Base-by-base conservation (phyloP, 2,797 vertebrate genomes). In the Ibycter americanus region DNA sequence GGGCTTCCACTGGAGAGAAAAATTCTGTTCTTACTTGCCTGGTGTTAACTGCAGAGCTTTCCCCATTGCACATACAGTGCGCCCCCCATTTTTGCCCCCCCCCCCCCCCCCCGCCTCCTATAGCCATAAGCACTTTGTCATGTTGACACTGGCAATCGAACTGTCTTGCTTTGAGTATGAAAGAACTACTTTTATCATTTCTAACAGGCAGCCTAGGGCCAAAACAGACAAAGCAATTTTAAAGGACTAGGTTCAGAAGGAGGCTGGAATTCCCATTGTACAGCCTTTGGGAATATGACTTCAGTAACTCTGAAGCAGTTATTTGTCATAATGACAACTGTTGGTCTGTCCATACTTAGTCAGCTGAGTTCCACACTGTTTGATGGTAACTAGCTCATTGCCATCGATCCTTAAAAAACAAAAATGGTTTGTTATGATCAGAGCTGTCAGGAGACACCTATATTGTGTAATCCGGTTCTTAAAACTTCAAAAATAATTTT, bases 101-200 rank as follows among this genome's bases (percentile, higher is more conserved):
- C 44, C 85, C 86, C 73, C 56, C 29, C n/a, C n/a, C 40, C 40
- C 15, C 40, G 40, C 18, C 46, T 87, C 67, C 89, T 63, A 1
- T 54, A 89, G 93, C 92, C 96, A 80, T 46, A 29, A 91, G 94
- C 88, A 1, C 59, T 96, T 84, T 63, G 84, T 97, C 96, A 1
- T 97, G 97, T 97, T 97, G 96, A 96, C 97, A 95, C 97, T 97
- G 87, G 97, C 97, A 93, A 81, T 89, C 52, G 66, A 97, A 88
- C 93, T 78, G 68, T 52, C 92, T 63, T 93, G 93, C 96, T 97
- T 85, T 83, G 71, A 93, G 79, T 83, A 93, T 94, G 93, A 98
- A 97, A 98, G 95, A 90, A 83, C 79, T 79, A 78, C 97, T 97
- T 98, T 97, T 98, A 97, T 98, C 95, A 96, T 98, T 97, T 95